Percentiles rank a stretch among this genome's conserved stretches.
These are phyloP conservation scores for Metopia argyrocephala DNA, from an alignment of 2,888 invertebrate species.

Conservation along the genomic window DNA sequence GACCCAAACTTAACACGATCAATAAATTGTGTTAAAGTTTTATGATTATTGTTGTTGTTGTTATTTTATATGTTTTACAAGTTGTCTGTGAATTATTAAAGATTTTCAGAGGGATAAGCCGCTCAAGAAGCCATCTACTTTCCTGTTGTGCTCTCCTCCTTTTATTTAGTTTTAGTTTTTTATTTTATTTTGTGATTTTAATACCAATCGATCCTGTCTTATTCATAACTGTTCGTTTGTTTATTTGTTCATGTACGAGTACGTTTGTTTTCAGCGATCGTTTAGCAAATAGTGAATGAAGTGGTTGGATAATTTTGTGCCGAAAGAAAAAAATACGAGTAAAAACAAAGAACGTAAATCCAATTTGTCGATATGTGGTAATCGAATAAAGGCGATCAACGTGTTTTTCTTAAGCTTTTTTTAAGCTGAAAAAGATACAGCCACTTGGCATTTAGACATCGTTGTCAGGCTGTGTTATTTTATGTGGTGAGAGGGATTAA, in stretches of 20 bases:
- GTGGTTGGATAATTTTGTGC: slow-evolving; percentile 38
- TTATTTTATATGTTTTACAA: slow-evolving; percentile 62
- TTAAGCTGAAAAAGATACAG: slow-evolving; percentile 26
- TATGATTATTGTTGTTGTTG: slow-evolving; percentile 14
- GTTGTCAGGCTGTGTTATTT: slow-evolving; percentile 24
- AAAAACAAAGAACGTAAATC: slow-evolving; percentile 39
- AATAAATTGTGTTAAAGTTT: slow-evolving; percentile 53
- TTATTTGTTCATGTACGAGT: slow-evolving; percentile 2
- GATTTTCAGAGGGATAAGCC: slow-evolving; percentile 61
- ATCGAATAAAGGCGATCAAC: slow-evolving; percentile 59
- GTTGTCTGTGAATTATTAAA: slow-evolving; percentile 53
- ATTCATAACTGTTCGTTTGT: slow-evolving; percentile 55
- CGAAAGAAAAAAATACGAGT: slow-evolving; percentile 6
- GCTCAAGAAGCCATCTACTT: slow-evolving; percentile 39
- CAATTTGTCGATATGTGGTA: slow-evolving; percentile 63
- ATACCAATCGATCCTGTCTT: slow-evolving; percentile 30
- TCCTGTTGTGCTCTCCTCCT: slow-evolving; percentile 21
- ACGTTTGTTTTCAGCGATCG: slow-evolving; percentile 31
- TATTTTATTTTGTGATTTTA: neutral
- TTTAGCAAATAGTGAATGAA: neutral
- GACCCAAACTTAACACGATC: slow-evolving; percentile 64
- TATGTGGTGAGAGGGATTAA: slow-evolving; percentile 61
- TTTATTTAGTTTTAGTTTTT: neutral
- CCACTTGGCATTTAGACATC: neutral
- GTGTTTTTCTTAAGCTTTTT: slow-evolving; percentile 26